phyloP scores from a whole-genome alignment of 2,113 vertebrate genomes.

The Furnarius figulus region DNA sequence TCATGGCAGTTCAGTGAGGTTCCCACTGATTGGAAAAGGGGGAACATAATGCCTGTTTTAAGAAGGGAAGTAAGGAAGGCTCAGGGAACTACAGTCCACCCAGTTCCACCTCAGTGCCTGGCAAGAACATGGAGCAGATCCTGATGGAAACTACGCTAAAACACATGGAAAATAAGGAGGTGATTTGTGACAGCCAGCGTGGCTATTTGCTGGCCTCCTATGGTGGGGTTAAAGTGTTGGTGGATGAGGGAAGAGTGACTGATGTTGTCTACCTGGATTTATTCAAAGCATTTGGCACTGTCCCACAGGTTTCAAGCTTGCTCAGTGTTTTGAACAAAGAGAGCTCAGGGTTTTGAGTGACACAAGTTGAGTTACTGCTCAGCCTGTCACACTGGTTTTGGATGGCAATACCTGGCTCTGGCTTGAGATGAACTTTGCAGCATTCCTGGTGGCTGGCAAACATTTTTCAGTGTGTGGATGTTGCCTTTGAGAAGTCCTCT shows the following conservation, averaged over 20 bases:
- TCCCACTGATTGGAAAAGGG: background rate
- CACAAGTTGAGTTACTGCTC: background rate
- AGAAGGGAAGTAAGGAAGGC: background rate
- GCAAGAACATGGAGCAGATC: background rate
- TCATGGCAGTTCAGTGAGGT: background rate
- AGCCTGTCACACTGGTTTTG: background rate
- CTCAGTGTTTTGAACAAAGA: background rate
- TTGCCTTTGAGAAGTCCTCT: background rate
- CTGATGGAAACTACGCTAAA: background rate
- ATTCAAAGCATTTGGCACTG: background rate
- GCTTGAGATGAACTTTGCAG: background rate
- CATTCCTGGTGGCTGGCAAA: fast-evolving
- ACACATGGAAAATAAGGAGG: background rate
- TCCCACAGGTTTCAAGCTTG: background rate
- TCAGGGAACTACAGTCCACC: background rate
- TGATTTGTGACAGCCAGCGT: background rate
- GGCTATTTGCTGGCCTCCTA: background rate
- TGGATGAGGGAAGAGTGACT: background rate
- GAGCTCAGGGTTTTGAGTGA: background rate
- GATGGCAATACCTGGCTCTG: background rate
- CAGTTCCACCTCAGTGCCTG: background rate
- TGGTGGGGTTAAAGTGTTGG: background rate
- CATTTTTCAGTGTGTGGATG: background rate
- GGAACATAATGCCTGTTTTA: background rate
- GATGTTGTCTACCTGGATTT: background rate